Conservation (phyloP, 2,888 invertebrate genomes). For the Orthosia incerta region DNA sequence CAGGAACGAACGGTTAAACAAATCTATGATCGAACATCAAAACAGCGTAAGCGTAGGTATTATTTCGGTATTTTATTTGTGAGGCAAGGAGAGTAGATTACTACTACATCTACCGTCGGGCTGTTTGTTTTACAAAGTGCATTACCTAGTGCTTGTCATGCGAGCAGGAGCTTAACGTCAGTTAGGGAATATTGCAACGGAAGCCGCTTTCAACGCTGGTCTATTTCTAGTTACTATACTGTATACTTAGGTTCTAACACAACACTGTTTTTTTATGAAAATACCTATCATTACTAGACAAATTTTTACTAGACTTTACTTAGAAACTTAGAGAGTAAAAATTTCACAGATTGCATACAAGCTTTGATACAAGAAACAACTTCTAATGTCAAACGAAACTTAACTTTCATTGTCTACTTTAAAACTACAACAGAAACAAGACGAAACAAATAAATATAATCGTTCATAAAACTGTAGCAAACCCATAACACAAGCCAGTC, state of each 20-base stretch:
- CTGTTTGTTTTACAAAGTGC: slow-evolving; percentile 18
- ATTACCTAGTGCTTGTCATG: slow-evolving; percentile 15
- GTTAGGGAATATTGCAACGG: background rate
- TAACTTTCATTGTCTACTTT: background rate
- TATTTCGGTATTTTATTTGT: background rate
- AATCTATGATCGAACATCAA: slow-evolving; percentile 29
- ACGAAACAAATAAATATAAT: slow-evolving; percentile 22
- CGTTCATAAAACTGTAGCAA: slow-evolving; percentile 17
- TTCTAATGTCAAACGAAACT: background rate
- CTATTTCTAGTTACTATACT: background rate
- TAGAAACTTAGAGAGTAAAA: background rate
- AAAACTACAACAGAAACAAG: background rate
- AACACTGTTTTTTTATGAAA: background rate
- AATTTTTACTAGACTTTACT: background rate
- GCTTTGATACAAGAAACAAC: background rate
- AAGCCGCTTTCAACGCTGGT: background rate
- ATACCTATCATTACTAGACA: background rate
- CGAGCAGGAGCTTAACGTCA: background rate
- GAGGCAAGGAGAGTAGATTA: background rate
- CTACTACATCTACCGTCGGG: background rate
- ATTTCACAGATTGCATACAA: background rate
- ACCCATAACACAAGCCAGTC: slow-evolving; percentile 21
- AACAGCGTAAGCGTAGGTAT: background rate
- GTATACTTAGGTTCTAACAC: background rate
- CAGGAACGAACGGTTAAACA: slow-evolving; percentile 17